Percentiles rank a stretch among this genome's conserved stretches.
phyloP scores from a whole-genome alignment of 2,113 vertebrate species.

The Anser cygnoides region DNA sequence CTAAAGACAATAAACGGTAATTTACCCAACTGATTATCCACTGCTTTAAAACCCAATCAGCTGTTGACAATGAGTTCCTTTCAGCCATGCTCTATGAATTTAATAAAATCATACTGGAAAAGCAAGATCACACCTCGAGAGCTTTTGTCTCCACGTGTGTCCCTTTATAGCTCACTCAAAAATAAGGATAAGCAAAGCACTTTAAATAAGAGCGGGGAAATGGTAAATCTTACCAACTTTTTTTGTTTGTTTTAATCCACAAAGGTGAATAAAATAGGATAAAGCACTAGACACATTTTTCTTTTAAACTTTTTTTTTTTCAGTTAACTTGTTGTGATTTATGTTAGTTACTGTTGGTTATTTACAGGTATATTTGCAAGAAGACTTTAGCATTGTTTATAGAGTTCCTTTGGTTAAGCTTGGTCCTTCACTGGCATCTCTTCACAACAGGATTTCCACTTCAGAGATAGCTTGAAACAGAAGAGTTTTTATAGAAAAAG shows the following conservation, averaged over 20 bases:
- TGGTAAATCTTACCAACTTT: neutral
- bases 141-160: neutral
- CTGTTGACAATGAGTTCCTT: slow-evolving; percentile 39
- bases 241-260: neutral
- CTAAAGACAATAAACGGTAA: slow-evolving; percentile 44
- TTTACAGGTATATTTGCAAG: neutral
- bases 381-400: neutral
- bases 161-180: neutral
- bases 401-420: neutral
- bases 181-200: neutral
- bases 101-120: slow-evolving; percentile 23
- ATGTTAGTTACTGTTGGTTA: neutral
- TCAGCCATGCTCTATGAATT: neutral
- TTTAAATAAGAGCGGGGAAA: neutral
- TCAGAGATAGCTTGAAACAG: neutral
- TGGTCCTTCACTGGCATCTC: neutral
- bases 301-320: neutral
- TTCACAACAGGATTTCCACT: neutral
- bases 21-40: slow-evolving; percentile 42
- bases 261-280: neutral
- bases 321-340: neutral
- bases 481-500: neutral
- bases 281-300: neutral
- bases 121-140: neutral
- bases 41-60: slow-evolving; percentile 55